Evolutionary conservation across 2,113 vertebrate genomes (phyloP).

Genomic region (Nannospalax galili): DNA sequence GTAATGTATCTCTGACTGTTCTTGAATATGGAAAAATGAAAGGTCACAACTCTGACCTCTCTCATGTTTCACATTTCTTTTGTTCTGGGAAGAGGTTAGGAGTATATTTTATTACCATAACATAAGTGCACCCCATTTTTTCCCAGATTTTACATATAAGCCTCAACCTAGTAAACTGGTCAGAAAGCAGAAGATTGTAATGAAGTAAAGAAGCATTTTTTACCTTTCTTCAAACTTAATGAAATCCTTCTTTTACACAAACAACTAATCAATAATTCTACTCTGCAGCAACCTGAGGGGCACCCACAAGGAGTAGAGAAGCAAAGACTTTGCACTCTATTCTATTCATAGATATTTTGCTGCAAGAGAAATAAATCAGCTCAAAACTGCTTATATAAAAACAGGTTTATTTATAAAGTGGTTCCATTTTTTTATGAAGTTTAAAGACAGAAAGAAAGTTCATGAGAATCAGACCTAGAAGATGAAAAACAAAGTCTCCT

Average conservation of each 20-base stretch:
- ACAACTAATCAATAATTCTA: background rate
- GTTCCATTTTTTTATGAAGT: background rate
- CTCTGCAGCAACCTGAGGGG: background rate
- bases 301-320: background rate
- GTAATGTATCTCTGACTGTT: background rate
- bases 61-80: slow-evolving; percentile 15
- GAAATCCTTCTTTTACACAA: background rate
- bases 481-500: background rate
- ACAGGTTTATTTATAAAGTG: background rate
- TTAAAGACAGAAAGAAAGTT: slow-evolving; percentile 9
- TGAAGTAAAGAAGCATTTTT: background rate
- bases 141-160: background rate
- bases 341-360: background rate
- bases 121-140: background rate
- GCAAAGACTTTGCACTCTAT: background rate
- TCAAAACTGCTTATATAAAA: background rate
- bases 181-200: background rate
- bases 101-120: background rate
- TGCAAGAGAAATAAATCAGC: background rate
- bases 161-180: background rate
- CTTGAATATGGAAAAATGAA: background rate
- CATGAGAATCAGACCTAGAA: background rate
- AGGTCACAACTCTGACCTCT: background rate
- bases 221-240: background rate
- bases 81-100: background rate